These are phyloP conservation scores for Harpalus rufipes DNA, from an alignment of 2,888 invertebrate genomes.

Conservation along the genomic window DNA sequence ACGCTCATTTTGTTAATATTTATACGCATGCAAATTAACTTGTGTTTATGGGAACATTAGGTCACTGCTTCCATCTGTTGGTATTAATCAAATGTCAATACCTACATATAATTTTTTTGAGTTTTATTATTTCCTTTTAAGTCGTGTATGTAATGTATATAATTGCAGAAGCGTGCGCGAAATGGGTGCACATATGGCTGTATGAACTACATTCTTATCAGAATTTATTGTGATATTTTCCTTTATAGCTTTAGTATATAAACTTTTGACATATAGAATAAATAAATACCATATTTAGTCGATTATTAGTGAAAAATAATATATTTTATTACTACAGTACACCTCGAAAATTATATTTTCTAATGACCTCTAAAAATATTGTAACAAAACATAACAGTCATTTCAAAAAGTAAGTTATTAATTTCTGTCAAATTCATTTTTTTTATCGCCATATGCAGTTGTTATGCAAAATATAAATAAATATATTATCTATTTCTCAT, in stretches of 20 bases:
- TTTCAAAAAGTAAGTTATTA: background rate
- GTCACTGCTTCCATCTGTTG: slow-evolving; percentile 28
- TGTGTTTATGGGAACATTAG: slow-evolving; percentile 39
- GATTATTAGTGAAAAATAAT: no score
- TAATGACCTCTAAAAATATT: no score
- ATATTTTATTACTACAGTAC: no score
- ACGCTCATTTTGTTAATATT: slow-evolving; percentile 27
- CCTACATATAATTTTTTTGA: slow-evolving; percentile 42
- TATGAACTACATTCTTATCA: background rate
- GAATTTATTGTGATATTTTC: no score
- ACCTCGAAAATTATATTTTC: no score
- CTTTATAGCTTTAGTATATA: no score
- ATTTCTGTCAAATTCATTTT: background rate
- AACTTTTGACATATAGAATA: no score
- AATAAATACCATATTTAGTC: no score
- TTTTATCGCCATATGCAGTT: slow-evolving; percentile 16
- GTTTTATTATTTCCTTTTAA: slow-evolving; percentile 44
- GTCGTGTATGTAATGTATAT: background rate
- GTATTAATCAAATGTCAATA: slow-evolving; percentile 45
- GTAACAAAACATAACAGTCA: background rate
- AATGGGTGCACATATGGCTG: background rate
- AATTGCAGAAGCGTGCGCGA: slow-evolving; percentile 23
- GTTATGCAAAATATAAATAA: background rate
- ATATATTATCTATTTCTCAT: background rate
- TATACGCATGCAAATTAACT: slow-evolving; percentile 38